A percentile compares a stretch with the other conserved stretches of the same genome.
These are phyloP conservation scores for Chaunax sp. DNA, from an alignment of 2,797 vertebrate genomes.

Conservation along the genomic window DNA sequence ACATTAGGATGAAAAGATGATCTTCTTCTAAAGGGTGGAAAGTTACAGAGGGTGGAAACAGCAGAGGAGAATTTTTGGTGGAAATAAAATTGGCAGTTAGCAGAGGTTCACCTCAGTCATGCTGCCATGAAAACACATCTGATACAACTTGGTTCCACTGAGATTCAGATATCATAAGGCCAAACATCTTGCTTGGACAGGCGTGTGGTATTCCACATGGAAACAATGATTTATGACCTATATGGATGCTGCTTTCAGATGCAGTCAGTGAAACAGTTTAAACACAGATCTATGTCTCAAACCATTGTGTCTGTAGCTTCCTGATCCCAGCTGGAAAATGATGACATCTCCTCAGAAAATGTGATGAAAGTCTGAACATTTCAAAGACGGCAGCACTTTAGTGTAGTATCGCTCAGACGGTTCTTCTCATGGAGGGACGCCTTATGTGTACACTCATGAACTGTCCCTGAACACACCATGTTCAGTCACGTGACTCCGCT, in stretches of 20 bases:
- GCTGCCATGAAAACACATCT: slow-evolving; percentile 6
- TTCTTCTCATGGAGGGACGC: slow-evolving; percentile 2
- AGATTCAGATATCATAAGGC: slow-evolving; percentile 6
- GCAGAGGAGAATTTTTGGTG: slow-evolving; percentile 18
- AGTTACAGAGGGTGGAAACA: slow-evolving; percentile 19
- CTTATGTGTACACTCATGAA: no score
- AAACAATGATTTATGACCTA: background rate
- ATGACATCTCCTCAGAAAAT: slow-evolving; percentile 6
- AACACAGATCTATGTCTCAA: background rate
- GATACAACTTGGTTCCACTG: background rate
- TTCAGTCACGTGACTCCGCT: no score
- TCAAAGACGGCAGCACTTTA: slow-evolving; percentile 18
- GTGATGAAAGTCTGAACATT: slow-evolving; percentile 1
- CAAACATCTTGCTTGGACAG: background rate
- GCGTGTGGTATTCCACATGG: background rate
- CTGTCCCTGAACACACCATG: no score
- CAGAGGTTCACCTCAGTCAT: slow-evolving; percentile 12
- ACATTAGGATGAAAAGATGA: background rate
- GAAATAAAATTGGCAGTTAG: slow-evolving; percentile 46
- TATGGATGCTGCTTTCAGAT: background rate
- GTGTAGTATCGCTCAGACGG: background rate
- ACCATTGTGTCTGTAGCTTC: background rate
- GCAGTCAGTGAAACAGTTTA: background rate
- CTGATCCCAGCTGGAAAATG: background rate
- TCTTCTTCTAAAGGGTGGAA: background rate